Evolutionary conservation across 2,797 vertebrate genomes (phyloP).

Genomic region (Centroberyx gerrardi): DNA sequence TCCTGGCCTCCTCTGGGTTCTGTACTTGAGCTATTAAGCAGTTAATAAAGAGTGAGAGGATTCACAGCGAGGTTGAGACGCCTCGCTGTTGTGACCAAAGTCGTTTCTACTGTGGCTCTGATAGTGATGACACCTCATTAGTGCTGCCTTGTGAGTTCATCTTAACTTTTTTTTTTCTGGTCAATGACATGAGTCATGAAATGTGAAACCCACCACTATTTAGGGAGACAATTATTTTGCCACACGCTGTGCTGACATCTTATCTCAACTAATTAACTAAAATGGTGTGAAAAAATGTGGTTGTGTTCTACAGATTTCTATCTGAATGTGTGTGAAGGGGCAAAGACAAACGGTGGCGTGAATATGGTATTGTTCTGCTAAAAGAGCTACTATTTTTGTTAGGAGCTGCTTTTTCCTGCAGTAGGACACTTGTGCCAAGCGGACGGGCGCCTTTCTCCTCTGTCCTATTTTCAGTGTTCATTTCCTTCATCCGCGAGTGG

Average conservation of each 20-base stretch:
- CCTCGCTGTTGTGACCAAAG: constrained; percentile 37
- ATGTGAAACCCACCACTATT: constrained; percentile 35
- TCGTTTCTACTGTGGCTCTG: constrained; percentile 36
- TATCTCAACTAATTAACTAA: constrained; percentile 51
- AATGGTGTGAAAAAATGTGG: constrained; percentile 27
- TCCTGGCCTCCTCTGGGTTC: constrained; percentile 36
- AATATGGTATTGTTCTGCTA: not conserved
- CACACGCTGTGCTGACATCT: constrained; percentile 21
- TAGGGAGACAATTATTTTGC: constrained; percentile 34
- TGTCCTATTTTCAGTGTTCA: constrained; percentile 55
- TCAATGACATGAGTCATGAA: constrained; percentile 54
- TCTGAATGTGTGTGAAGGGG: constrained; percentile 21
- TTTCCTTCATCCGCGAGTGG: constrained; percentile 57
- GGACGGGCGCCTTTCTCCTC: constrained; percentile 33
- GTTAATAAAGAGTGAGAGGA: constrained; percentile 47
- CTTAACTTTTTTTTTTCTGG: constrained; percentile 39
- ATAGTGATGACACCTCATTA: constrained; percentile 64
- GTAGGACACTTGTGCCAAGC: constrained; percentile 27
- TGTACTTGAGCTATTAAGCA: constrained; percentile 57
- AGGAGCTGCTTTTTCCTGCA: constrained; percentile 37
- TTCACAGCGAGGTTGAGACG: constrained; percentile 30
- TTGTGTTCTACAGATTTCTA: constrained; percentile 30
- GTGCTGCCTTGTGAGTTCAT: constrained; percentile 36
- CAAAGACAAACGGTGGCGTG: constrained; percentile 10
- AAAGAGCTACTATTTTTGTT: constrained; percentile 39